Conservation (phyloP, 2,888 invertebrate species). For the Helleia helle region DNA sequence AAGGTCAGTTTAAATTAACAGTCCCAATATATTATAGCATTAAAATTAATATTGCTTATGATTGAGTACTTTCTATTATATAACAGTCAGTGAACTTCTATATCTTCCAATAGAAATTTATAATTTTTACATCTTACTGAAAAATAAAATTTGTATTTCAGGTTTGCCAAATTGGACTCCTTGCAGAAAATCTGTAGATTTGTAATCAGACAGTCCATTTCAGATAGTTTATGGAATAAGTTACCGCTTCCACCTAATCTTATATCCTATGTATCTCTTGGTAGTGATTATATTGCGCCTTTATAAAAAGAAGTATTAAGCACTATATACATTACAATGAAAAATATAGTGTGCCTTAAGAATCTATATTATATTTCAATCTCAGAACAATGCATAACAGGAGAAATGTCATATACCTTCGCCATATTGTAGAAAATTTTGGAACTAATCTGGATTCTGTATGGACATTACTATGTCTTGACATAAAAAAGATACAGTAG, state of each 20-base stretch:
- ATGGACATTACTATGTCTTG: too few relatives aligned
- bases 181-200: constrained; percentile 83
- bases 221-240: constrained; percentile 78
- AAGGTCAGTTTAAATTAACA: too few relatives aligned
- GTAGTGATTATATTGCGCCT: constrained; percentile 66
- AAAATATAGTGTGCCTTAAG: constrained; percentile 36
- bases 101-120: too few relatives aligned
- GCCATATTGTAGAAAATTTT: too few relatives aligned
- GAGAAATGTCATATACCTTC: too few relatives aligned
- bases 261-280: constrained; percentile 53
- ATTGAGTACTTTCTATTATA: too few relatives aligned
- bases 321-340: constrained; percentile 7
- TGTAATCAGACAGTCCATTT: constrained; percentile 80
- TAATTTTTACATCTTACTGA: too few relatives aligned
- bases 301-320: constrained; percentile 30
- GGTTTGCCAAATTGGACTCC: constrained; percentile 77
- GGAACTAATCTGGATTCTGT: too few relatives aligned
- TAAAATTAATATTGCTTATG: too few relatives aligned
- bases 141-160: constrained; percentile 50
- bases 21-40: too few relatives aligned
- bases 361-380: constrained; percentile 27
- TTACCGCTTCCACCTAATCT: constrained; percentile 76
- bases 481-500: too few relatives aligned
- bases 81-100: too few relatives aligned
- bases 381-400: constrained; percentile 14